Evolutionary conservation across 2,888 invertebrate genomes (phyloP).

Genomic region (Podabrus alpinus): DNA sequence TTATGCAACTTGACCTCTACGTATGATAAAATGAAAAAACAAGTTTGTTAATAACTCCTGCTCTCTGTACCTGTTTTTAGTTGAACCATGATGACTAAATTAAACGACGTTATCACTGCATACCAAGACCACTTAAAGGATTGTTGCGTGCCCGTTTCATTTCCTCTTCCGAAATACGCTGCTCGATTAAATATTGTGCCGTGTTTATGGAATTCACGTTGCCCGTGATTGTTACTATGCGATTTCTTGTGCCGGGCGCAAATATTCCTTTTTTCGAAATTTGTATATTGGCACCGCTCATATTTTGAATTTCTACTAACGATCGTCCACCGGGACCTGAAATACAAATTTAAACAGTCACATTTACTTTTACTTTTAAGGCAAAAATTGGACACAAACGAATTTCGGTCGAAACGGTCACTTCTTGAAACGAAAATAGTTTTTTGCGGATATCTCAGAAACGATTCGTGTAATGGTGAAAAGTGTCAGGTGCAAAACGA

Average conservation of each 20-base stretch:
- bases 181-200: conserved; percentile 95
- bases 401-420: neutral
- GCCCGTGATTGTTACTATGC: conserved; percentile 95
- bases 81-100: conserved; percentile 19
- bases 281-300: conserved; percentile 96
- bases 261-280: conserved; percentile 98
- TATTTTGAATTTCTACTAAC: conserved; percentile 95
- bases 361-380: neutral
- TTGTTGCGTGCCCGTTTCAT: conserved; percentile 91
- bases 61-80: conserved; percentile 40
- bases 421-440: no score
- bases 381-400: neutral
- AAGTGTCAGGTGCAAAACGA: no score
- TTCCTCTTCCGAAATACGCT: conserved; percentile 95
- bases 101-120: conserved; percentile 62
- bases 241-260: conserved; percentile 95
- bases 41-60: conserved; percentile 34
- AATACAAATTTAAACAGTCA: conserved; percentile 3
- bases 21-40: neutral
- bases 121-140: conserved; percentile 69
- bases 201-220: conserved; percentile 84
- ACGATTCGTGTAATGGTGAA: no score
- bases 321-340: conserved; percentile 91
- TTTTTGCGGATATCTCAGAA: no score
- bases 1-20: neutral